These are phyloP conservation scores for Asbolus verrucosus DNA, from an alignment of 1,140 invertebrate genomes.

Conservation along the genomic window DNA sequence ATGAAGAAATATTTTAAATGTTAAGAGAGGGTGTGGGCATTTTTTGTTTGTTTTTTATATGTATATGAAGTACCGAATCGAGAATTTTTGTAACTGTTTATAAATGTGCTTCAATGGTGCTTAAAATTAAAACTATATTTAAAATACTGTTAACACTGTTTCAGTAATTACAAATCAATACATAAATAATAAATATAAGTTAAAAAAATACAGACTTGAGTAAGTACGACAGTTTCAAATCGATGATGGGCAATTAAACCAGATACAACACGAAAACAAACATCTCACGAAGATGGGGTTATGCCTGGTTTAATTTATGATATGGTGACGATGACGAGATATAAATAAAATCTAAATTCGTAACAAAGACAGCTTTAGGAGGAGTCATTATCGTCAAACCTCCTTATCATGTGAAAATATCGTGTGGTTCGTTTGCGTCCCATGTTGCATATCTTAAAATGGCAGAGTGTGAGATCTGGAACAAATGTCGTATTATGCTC, in stretches of 20 bases:
- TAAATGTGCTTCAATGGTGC: slow-evolving; percentile 56
- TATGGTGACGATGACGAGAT: neutral
- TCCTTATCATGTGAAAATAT: slow-evolving; percentile 52
- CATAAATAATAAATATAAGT: slow-evolving; percentile 20
- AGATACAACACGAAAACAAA: slow-evolving; percentile 1
- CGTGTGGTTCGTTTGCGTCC: slow-evolving; percentile 67
- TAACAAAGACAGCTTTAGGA: slow-evolving; percentile 42
- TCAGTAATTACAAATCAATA: slow-evolving; percentile 27
- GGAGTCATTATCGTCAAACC: slow-evolving; percentile 44
- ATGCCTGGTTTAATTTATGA: slow-evolving; percentile 10
- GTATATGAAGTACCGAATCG: slow-evolving; percentile 32
- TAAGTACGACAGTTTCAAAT: slow-evolving; percentile 1
- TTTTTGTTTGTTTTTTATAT: slow-evolving; percentile 54
- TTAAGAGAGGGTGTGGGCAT: slow-evolving; percentile 49
- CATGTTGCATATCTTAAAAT: slow-evolving; percentile 76
- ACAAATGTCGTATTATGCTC: slow-evolving; percentile 55
- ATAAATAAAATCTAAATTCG: slow-evolving; percentile 12
- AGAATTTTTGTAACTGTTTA: slow-evolving; percentile 56
- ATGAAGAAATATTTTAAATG: slow-evolving; percentile 41
- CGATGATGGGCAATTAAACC: slow-evolving; percentile 2
- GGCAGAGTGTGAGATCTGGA: slow-evolving; percentile 72
- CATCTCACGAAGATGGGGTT: slow-evolving; percentile 2
- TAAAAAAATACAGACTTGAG: neutral
- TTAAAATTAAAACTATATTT: slow-evolving; percentile 47
- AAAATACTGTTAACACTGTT: slow-evolving; percentile 41